These are phyloP conservation scores for Trematocara caparti DNA, from an alignment of 2,797 vertebrate species.

Conservation along the genomic window DNA sequence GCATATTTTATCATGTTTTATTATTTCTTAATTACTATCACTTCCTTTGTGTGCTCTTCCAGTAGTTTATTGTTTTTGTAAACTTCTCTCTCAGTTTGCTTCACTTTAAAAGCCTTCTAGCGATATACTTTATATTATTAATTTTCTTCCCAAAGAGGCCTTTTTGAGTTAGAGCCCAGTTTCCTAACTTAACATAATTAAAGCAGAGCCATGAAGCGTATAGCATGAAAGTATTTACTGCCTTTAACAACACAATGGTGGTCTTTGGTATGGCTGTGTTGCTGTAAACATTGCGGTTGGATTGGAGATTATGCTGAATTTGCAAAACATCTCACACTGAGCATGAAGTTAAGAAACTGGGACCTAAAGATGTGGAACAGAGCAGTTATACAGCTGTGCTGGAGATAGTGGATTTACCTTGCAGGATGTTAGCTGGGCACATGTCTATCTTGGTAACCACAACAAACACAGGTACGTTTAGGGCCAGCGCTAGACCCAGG, in stretches of 20 bases:
- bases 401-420: conserved; percentile 80
- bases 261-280: background rate
- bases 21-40: background rate
- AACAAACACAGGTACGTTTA: conserved; percentile 95
- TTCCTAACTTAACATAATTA: background rate
- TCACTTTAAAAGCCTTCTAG: background rate
- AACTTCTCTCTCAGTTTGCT: background rate
- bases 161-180: background rate
- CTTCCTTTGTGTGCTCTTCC: background rate
- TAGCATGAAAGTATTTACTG: background rate
- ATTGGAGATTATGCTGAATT: background rate
- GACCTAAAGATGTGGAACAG: background rate
- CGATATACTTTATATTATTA: background rate
- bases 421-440: conserved; percentile 96
- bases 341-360: background rate
- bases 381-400: background rate
- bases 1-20: background rate
- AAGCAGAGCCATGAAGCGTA: background rate
- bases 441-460: conserved; percentile 99
- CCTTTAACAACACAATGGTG: background rate
- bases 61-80: background rate
- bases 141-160: background rate
- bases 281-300: background rate
- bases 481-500: conserved; percentile 90
- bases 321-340: background rate